Evolutionary conservation across 2,113 vertebrate genomes (phyloP).

Genomic region (Suncus etruscus): DNA sequence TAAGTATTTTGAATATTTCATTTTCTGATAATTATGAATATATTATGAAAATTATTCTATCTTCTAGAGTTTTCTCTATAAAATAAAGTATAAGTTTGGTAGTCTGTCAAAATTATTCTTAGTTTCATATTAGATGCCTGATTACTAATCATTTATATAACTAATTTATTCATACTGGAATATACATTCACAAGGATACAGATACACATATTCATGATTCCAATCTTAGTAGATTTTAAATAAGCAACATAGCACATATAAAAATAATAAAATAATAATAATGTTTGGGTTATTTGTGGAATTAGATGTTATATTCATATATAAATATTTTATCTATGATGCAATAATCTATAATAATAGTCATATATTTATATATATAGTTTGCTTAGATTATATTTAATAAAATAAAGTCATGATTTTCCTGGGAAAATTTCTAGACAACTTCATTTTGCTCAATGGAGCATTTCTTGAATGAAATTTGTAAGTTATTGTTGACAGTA

Average conservation of each 20-base stretch:
- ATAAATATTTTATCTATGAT: not conserved
- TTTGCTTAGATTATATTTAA: not conserved
- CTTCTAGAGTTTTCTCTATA: not conserved
- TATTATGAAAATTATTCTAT: too few relatives aligned
- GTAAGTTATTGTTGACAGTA: conserved; percentile 30
- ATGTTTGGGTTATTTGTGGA: not conserved
- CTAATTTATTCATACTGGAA: not conserved
- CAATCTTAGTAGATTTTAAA: not conserved
- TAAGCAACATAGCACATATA: not conserved
- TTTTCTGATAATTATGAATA: too few relatives aligned
- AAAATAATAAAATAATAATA: conserved; percentile 13
- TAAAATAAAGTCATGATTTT: conserved; percentile 11
- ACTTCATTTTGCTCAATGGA: conserved; percentile 5
- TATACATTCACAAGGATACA: not conserved
- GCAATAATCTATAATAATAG: too few relatives aligned
- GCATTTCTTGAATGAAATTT: not conserved
- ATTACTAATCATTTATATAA: not conserved
- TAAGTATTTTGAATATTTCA: too few relatives aligned
- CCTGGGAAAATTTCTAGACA: conserved; percentile 6
- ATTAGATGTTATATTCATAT: not conserved
- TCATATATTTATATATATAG: too few relatives aligned
- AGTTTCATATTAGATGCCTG: not conserved
- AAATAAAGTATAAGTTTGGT: not conserved
- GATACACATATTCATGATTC: accelerated
- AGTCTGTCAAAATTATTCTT: not conserved